phyloP scores from a whole-genome alignment of 2,797 vertebrate genomes.

The Thunnus albacares region DNA sequence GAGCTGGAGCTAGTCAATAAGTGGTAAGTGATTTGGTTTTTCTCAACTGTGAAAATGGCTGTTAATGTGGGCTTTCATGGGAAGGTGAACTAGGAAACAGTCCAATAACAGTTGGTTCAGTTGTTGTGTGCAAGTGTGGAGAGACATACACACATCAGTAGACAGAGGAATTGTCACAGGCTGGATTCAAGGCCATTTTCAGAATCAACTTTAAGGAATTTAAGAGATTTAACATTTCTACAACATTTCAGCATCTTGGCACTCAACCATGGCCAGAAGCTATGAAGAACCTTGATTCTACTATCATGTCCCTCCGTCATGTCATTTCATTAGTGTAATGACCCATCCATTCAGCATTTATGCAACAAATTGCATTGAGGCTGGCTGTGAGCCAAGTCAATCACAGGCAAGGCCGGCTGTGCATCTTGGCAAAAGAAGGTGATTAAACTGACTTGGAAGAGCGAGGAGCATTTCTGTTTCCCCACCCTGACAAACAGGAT shows the following conservation, averaged over 20 bases:
- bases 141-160: constrained; percentile 12
- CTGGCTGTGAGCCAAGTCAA: constrained; percentile 70
- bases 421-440: constrained; percentile 65
- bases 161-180: constrained; percentile 9
- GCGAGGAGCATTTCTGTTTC: constrained; percentile 38
- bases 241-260: constrained; percentile 47
- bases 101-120: constrained; percentile 32
- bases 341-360: constrained; percentile 72
- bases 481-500: constrained; percentile 37
- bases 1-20: constrained; percentile 42
- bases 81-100: constrained; percentile 57
- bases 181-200: constrained; percentile 35
- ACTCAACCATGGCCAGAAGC: constrained; percentile 35
- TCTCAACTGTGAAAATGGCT: constrained; percentile 68
- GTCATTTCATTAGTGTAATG: constrained; percentile 74
- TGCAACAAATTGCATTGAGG: constrained; percentile 60
- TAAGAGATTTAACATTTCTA: constrained; percentile 44
- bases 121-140: constrained; percentile 3
- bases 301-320: constrained; percentile 55
- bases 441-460: constrained; percentile 65
- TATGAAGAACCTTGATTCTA: constrained; percentile 54
- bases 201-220: constrained; percentile 31
- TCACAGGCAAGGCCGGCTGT: constrained; percentile 65
- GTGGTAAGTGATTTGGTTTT: constrained; percentile 56
- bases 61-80: constrained; percentile 56